Evolutionary conservation across 2,888 invertebrate species (phyloP).

Genomic region (Rhagonycha lutea): DNA sequence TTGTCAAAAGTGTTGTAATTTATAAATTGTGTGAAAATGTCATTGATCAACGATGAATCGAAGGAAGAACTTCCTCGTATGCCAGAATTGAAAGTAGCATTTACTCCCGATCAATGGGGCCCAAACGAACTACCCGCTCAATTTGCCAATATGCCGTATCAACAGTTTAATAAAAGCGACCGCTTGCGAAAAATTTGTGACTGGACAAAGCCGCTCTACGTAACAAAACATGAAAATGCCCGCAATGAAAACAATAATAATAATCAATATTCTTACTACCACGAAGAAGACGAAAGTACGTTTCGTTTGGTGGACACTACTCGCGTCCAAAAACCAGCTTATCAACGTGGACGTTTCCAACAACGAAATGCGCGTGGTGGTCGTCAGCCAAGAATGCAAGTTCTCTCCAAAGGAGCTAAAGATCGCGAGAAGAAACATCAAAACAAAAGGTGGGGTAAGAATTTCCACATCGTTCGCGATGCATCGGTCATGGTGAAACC

Average conservation of each 20-base stretch:
- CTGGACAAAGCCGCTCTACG: conserved; percentile 95
- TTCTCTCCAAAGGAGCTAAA: too few relatives aligned
- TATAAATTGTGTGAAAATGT: too few relatives aligned
- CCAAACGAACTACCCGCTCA: too few relatives aligned
- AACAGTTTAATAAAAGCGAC: conserved; percentile 98
- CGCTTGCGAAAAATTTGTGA: conserved; percentile 98
- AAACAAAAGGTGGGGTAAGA: conserved; percentile 45
- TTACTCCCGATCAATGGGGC: too few relatives aligned
- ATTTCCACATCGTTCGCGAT: conserved; percentile 89
- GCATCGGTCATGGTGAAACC: conserved; percentile 95
- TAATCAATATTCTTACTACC: conserved; percentile 97
- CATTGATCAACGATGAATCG: too few relatives aligned
- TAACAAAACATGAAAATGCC: conserved; percentile 96
- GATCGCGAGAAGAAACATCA: too few relatives aligned
- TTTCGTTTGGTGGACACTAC: conserved; percentile 98
- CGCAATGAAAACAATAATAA: too few relatives aligned
- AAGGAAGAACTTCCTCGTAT: too few relatives aligned
- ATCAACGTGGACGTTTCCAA: conserved; percentile 89
- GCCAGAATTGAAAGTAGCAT: too few relatives aligned
- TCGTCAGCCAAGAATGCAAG: conserved; percentile 60
- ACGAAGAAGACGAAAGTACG: conserved; percentile 97
- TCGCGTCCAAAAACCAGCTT: conserved; percentile 85
- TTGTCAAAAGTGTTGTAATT: too few relatives aligned
- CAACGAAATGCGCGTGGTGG: conserved; percentile 76
- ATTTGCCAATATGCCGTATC: conserved; percentile 74